Evolutionary conservation across 2,888 invertebrate genomes (phyloP), one percentile per base, ranked within the genome.

Genomic region (Drosophila birchii): DNA sequence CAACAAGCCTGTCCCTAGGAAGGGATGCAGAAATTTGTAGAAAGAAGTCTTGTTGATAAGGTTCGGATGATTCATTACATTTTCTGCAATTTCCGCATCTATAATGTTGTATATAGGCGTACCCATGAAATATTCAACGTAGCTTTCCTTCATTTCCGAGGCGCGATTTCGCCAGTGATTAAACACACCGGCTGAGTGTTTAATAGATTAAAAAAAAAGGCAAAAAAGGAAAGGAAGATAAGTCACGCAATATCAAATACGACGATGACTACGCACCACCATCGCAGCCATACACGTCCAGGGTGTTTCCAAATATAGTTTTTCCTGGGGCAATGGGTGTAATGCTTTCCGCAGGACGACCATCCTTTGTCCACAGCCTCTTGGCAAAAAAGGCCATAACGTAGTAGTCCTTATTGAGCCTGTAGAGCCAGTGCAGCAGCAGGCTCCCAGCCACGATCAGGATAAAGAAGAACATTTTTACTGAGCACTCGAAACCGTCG

Each of bases 251-350:
- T 11, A 8, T 26, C 2, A 36, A 44, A 18, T 20, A 14, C 14
- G 5, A 0, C 16, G 3, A n/a, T 7, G 7, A 29, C 34, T 18
- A 43, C 66, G 16, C n/a, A 86, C 86, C 63, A 18, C 73, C 57
- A 20, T 45, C 64, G 18, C 53, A 53, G 43, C 84, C 88, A 47
- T 64, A 76, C 36, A 86, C 7, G 75, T 91, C 92, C 18, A 92
- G 87, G 49, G 73, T 76, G 59, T 91, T 91, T 8, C 78, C 91
- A 63, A 91, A 91, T 2, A 91, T 88, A 2, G 87, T 86, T 3
- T 14, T 55, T 1, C 89, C 87, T 34, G 79, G 70, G 2, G 78
- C 23, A 23, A 23, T 18, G 0, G 89, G 81, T 0, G 71, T 86
- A 7, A 85, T 78, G 7, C 68, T 73, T 34, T 90, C 86, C 20